phyloP scores from a whole-genome alignment of 2,888 invertebrate genomes.

The Drosophila neonasuta region DNA sequence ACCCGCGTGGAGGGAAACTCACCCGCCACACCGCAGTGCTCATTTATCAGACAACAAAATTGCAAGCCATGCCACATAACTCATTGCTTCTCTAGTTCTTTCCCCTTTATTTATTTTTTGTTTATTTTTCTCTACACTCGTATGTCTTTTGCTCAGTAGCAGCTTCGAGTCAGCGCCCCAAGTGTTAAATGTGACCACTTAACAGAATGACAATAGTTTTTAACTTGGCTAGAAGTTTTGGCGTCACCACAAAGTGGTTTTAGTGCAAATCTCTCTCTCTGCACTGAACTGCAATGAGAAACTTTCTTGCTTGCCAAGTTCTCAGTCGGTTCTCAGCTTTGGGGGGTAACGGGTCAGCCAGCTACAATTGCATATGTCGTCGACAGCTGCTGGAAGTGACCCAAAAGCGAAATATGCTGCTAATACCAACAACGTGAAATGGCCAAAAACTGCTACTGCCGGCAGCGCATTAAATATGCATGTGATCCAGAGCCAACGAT shows the following conservation, averaged over 20 bases:
- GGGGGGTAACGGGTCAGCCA: slow-evolving; percentile 41
- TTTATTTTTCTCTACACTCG: slow-evolving; percentile 3
- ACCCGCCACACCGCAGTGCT: slow-evolving; percentile 14
- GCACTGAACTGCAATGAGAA: slow-evolving; percentile 25
- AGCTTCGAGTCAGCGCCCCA: slow-evolving; percentile 61
- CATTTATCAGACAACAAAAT: slow-evolving; percentile 50
- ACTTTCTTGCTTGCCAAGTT: slow-evolving; percentile 61
- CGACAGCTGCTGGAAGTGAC: slow-evolving; percentile 63
- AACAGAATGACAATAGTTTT: slow-evolving; percentile 79
- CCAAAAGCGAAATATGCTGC: slow-evolving; percentile 76
- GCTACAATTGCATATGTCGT: slow-evolving; percentile 66
- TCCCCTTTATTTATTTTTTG: not conserved
- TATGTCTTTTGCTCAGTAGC: slow-evolving; percentile 21
- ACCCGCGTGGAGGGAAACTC: slow-evolving; percentile 3
- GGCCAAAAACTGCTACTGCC: slow-evolving; percentile 45
- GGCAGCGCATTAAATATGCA: slow-evolving; percentile 69
- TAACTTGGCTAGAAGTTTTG: slow-evolving; percentile 79
- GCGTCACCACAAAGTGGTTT: slow-evolving; percentile 79
- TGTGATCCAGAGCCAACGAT: slow-evolving; percentile 44
- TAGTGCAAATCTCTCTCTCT: slow-evolving; percentile 62
- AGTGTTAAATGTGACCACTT: slow-evolving; percentile 78
- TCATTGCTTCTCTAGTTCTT: slow-evolving; percentile 42
- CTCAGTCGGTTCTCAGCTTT: slow-evolving; percentile 23
- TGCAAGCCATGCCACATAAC: slow-evolving; percentile 48
- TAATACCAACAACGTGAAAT: slow-evolving; percentile 53